Conservation (phyloP, 2,888 invertebrate genomes). For the Branchellion lobata region DNA sequence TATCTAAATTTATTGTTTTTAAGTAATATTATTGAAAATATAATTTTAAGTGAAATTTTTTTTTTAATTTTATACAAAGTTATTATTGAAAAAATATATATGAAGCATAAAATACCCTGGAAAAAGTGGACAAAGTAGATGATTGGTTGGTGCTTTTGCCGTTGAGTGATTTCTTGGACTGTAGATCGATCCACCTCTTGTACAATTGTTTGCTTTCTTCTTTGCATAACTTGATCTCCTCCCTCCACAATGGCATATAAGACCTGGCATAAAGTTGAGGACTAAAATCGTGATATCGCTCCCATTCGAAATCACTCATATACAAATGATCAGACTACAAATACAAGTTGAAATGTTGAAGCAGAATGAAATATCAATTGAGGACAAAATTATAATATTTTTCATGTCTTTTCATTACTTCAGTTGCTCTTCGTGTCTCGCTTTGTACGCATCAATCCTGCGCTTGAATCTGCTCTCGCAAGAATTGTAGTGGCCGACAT, state of each 20-base stretch:
- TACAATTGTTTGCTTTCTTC: not conserved
- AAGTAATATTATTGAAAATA: too few species aligned
- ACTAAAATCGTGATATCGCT: too few species aligned
- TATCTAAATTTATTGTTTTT: too few species aligned
- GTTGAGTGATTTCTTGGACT: not conserved
- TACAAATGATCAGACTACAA: too few species aligned
- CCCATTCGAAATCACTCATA: too few species aligned
- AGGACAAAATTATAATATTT: too few species aligned
- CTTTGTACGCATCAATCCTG: not conserved
- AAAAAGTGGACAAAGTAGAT: not conserved
- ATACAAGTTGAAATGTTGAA: too few species aligned
- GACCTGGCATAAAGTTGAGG: not conserved
- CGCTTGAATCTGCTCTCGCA: conserved; percentile 11
- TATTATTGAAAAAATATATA: too few species aligned
- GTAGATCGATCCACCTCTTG: not conserved
- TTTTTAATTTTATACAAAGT: too few species aligned
- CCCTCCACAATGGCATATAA: not conserved
- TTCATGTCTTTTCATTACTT: not conserved
- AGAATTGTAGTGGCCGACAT: not conserved
- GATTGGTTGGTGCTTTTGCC: not conserved
- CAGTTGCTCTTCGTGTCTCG: conserved; percentile 3
- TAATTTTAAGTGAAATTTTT: too few species aligned
- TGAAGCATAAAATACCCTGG: too few species aligned
- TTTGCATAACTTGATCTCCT: conserved; percentile 1
- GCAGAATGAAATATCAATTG: too few species aligned